Conservation (phyloP, 2,888 invertebrate genomes). For the Hecatera dysodea region DNA sequence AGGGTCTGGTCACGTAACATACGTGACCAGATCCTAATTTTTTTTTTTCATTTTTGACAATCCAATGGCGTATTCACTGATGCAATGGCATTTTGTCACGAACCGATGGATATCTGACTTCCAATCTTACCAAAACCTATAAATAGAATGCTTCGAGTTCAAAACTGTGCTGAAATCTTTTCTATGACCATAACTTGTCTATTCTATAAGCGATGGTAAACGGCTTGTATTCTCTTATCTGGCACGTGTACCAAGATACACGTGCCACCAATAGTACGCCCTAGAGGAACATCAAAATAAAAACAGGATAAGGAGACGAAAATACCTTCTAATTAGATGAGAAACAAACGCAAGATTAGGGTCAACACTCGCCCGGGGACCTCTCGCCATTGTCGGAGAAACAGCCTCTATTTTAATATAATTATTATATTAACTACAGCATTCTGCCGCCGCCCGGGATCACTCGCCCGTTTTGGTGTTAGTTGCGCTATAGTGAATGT, state of each 20-base stretch:
- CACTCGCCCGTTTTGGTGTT: slow-evolving; percentile 54
- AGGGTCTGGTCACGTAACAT: no score
- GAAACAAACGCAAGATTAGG: slow-evolving; percentile 83
- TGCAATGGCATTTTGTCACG: no score
- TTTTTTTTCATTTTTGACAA: no score
- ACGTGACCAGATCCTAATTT: no score
- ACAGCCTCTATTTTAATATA: slow-evolving; percentile 75
- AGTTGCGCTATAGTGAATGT: slow-evolving; percentile 54
- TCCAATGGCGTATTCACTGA: no score
- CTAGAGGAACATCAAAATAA: slow-evolving; percentile 73
- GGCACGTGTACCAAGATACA: no score
- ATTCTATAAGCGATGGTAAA: not conserved
- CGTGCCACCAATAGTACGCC: slow-evolving; percentile 70
- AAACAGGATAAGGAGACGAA: slow-evolving; percentile 79
- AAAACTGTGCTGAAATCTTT: not conserved
- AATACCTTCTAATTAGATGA: slow-evolving; percentile 82
- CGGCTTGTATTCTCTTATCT: slow-evolving; percentile 3
- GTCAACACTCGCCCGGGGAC: slow-evolving; percentile 75
- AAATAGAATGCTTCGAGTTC: not conserved
- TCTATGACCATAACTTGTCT: not conserved
- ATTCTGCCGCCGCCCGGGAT: slow-evolving; percentile 51
- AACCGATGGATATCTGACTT: not conserved
- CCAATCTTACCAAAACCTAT: not conserved
- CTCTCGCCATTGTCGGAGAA: slow-evolving; percentile 73
- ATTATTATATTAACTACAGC: slow-evolving; percentile 67